Evolutionary conservation across 2,797 vertebrate genomes (phyloP), one percentile per base, ranked within the genome.

Genomic region (Fratercula arctica): DNA sequence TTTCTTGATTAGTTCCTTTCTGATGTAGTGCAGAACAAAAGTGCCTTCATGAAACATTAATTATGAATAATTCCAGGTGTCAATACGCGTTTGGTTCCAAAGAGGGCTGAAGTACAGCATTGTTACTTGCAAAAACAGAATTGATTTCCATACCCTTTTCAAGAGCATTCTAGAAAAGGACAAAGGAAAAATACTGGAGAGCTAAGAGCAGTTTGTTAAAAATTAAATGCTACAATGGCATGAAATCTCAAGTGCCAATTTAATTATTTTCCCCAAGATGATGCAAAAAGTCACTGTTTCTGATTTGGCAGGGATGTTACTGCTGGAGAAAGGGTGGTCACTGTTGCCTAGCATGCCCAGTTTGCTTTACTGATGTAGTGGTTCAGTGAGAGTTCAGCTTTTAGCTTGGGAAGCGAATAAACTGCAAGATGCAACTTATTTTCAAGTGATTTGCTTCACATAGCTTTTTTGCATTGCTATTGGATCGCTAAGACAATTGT

Each of bases 11-110:
- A 84, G 33, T 72, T 88, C 60, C n/a, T 33, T 87, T 59, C 69
- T 25, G 29, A 43, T 85, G 53, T 41, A 57, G 46, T 46, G 12
- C 33, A 75, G 50, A 89, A 91, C 83, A 87, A 75, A 92, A 94
- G 21, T 53, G 3, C 64, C 64, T 75, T 21, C 10, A 4, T 72
- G 82, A 85, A 90, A 74, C 26, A 63, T 74, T 90, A 77, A 56
- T 68, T 74, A 56, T 66, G 78, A 95, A 59, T 51, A 90, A 70
- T 77, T 93, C n/a, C 76, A 80, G 68, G 68, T 96, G 14, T 90
- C 95, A 84, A 90, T 37, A 73, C 2, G 3, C 2, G 1, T 87
- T 93, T 41, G 20, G 29, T 93, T 96, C 69, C 76, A 50, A 51
- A 78, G 73, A 85, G 35, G 29, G 33, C n/a, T 87, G 64, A 89